These are phyloP conservation scores for Scaptomyza hsui DNA, from an alignment of 1,140 invertebrate genomes.

Conservation along the genomic window DNA sequence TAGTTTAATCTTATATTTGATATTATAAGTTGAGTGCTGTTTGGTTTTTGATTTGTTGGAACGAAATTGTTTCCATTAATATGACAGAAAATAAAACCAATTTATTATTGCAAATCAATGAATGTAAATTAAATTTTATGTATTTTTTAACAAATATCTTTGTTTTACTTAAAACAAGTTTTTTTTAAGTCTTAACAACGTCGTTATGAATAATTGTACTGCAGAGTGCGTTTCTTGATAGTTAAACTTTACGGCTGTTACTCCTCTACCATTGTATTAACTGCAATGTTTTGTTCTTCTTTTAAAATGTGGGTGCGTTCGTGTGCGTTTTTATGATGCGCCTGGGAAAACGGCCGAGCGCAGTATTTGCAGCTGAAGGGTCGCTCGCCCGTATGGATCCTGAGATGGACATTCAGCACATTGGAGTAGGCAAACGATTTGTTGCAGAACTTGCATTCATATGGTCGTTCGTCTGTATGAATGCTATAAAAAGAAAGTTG, in stretches of 20 bases:
- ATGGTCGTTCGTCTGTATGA: conserved; percentile 76
- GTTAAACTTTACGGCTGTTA: not conserved
- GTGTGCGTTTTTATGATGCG: conserved; percentile 74
- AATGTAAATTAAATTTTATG: not conserved
- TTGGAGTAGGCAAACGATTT: conserved; percentile 77
- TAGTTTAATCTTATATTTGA: conserved; percentile 24
- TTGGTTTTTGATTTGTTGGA: conserved; percentile 19
- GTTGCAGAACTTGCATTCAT: conserved; percentile 65
- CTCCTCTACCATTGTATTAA: conserved; percentile 25
- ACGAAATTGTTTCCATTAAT: not conserved
- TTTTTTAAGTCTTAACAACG: too few species aligned
- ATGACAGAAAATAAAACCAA: conserved; percentile 13
- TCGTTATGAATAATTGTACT: conserved; percentile 35
- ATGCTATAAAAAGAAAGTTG: conserved; percentile 50
- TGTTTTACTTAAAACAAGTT: too few species aligned
- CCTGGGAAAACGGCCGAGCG: conserved; percentile 58
- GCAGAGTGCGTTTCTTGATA: conserved; percentile 12
- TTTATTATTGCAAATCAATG: conserved; percentile 10
- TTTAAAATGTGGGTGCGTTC: conserved; percentile 49
- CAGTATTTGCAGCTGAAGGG: conserved; percentile 67
- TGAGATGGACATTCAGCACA: conserved; percentile 71
- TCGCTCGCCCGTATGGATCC: conserved; percentile 67
- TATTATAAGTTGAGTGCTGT: conserved; percentile 25
- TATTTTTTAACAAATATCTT: too few species aligned
- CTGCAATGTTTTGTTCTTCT: conserved; percentile 6